Base-by-base conservation (phyloP, 2,888 invertebrate genomes). In the Proisotoma minuta region DNA sequence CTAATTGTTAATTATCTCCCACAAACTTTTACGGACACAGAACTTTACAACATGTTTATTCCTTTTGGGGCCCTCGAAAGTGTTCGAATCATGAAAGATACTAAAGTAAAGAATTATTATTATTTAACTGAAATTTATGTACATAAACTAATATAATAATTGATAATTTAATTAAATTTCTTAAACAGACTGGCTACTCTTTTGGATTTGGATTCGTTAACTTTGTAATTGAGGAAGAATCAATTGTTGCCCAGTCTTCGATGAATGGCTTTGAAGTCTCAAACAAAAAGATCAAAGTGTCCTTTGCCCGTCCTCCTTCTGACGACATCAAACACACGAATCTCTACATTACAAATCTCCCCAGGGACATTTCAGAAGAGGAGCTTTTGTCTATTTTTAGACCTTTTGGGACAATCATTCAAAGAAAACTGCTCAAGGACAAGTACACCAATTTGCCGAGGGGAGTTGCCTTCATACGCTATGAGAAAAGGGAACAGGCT, bases 151-250 rank as follows among this genome's bases (percentile, higher is more conserved):
- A n/a, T 65, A 23, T 23, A 48, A 40, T 22, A n/a, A 51, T 62
- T 26, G 60, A 51, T 48, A 49, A n/a, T 57, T 61, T 5, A 40
- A 47, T n/a, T 10, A 10, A 15, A 5, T 47, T 18, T 34, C 20
- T 34, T 59, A 63, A 2, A 1, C 82, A 90, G 84, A 93, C 94
- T 78, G 93, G 93, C 53, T 95, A 95, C 82, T 94, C 94, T 79
- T 95, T 89, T 79, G 96, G 96, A 47, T 96, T 94, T 79, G 96
- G 94, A 43, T 96, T 96, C 80, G 92, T 95, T 50, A 94, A 95
- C 79, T 96, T 89, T 79, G 84, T 86, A 58, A 85, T 86, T 63
- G 87, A 89, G 69, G 88, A 88, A 76, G 91, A 94, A 79, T 94
- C 95, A 39, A 80, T 85, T 59, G 84, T 88, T 73, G 95, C 96